phyloP scores from a whole-genome alignment of 92 coral and sea anemone genomes.

The Heliopora coerulea region DNA sequence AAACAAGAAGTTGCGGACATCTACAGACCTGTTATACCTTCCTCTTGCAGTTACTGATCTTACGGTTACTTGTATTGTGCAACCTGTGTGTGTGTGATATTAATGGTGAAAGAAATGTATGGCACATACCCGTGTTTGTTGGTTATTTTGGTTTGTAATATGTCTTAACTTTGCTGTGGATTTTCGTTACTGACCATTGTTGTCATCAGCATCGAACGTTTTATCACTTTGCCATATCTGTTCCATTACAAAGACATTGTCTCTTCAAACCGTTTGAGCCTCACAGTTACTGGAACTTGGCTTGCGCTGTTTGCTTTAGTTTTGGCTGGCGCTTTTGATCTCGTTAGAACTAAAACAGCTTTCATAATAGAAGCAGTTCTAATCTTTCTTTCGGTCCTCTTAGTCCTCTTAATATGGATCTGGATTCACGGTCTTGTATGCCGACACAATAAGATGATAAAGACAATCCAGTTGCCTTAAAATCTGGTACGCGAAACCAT shows the following conservation, averaged over 20 bases:
- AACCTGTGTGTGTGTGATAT: neutral
- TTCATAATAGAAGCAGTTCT: constrained; percentile 5
- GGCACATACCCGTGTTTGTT: neutral
- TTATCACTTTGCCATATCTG: constrained; percentile 11
- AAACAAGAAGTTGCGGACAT: neutral
- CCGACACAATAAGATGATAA: neutral
- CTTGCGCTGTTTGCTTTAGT: neutral
- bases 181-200: constrained; percentile 14
- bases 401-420: neutral
- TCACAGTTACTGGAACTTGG: constrained; percentile 5
- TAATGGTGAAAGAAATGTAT: neutral
- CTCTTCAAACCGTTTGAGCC: neutral
- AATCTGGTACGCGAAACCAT: neutral
- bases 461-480: constrained; percentile 2
- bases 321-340: neutral
- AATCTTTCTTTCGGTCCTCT: neutral
- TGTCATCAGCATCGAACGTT: constrained; percentile 20
- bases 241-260: constrained; percentile 8
- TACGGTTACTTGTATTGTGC: neutral
- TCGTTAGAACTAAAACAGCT: neutral
- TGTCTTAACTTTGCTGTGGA: constrained; percentile 1
- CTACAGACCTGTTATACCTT: neutral
- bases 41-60: constrained; percentile 21
- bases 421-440: constrained; percentile 22
- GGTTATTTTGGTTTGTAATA: neutral